Conservation (phyloP, 2,797 vertebrate species). For the Amphiprion clarkii region DNA sequence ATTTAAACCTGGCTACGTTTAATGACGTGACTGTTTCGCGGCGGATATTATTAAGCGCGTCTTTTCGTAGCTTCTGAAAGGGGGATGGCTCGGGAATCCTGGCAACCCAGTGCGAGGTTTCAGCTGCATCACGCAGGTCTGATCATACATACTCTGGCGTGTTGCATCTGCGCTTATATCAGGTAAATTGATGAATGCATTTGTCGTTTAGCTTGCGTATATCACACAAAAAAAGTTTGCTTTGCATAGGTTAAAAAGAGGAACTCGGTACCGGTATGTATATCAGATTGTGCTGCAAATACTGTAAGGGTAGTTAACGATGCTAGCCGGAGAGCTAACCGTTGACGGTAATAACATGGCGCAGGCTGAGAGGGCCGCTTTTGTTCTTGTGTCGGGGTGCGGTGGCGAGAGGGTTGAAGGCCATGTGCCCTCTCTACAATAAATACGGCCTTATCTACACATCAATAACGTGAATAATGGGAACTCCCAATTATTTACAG, state of each 20-base stretch:
- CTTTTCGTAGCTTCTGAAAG: constrained; percentile 23
- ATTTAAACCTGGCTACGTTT: background rate
- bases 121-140: constrained; percentile 63
- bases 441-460: rapidly evolving
- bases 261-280: rapidly evolving
- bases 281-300: rapidly evolving
- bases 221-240: rapidly evolving
- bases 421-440: background rate
- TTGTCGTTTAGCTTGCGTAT: background rate
- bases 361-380: constrained; percentile 78
- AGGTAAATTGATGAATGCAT: constrained; percentile 53
- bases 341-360: constrained; percentile 74
- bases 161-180: constrained; percentile 46
- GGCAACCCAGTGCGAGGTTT: constrained; percentile 75
- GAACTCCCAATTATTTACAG: rapidly evolving
- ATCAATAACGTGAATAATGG: rapidly evolving
- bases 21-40: background rate
- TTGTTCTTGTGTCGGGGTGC: constrained; percentile 81
- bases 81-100: constrained; percentile 17
- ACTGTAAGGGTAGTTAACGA: constrained; percentile 1
- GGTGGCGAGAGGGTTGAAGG: constrained; percentile 40
- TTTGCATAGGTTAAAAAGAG: rapidly evolving
- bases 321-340: constrained; percentile 47
- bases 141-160: constrained; percentile 63
- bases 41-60: background rate